Evolutionary conservation across 1,140 invertebrate genomes (phyloP), one percentile per base, ranked within the genome.

Genomic region (Thalassaphorura encarpata): DNA sequence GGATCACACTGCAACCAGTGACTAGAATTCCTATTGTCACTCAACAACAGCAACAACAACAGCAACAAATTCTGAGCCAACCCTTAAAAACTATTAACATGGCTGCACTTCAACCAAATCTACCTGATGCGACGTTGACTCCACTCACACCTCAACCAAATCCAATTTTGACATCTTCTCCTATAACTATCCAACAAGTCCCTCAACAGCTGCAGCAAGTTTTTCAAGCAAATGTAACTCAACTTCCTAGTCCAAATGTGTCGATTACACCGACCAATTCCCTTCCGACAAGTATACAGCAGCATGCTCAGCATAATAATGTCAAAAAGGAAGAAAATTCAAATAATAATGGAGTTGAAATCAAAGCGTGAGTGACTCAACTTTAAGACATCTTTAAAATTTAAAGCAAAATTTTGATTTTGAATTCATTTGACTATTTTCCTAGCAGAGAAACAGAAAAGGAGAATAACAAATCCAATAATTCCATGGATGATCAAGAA

Each of bases 341-440:
- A 3, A 45, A 56, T 33, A 29, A 43, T 23, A 60, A 56, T 33
- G 41, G 27, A 27, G 49, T 49, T 28, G 43, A 49, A 48, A 8
- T 29, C 53, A 33, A 48, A 27, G 23, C 8, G 41, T 42, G 19
- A 42, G 19, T 42, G 19, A 42, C n/a, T n/a, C n/a, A n/a, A n/a
- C n/a, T n/a, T n/a, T n/a, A n/a, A n/a, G n/a, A n/a, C n/a, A n/a
- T n/a, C n/a, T n/a, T n/a, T n/a, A n/a, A n/a, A n/a, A 36, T 36
- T 36, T 36, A 36, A 73, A 70, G 66, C 72, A 72, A 18, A 54
- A 73, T 18, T 67, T 70, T 19, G 72, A 72, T 60, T 47, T 74
- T 13, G 69, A 70, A 1, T 72, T 73, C 47, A 66, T 72, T n/a
- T 49, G 39, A 5, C 23, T 39, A 27, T 15, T 21, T 27, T 50